These are phyloP conservation scores for Hypomesus transpacificus DNA, from an alignment of 2,113 vertebrate genomes.

Conservation along the genomic window DNA sequence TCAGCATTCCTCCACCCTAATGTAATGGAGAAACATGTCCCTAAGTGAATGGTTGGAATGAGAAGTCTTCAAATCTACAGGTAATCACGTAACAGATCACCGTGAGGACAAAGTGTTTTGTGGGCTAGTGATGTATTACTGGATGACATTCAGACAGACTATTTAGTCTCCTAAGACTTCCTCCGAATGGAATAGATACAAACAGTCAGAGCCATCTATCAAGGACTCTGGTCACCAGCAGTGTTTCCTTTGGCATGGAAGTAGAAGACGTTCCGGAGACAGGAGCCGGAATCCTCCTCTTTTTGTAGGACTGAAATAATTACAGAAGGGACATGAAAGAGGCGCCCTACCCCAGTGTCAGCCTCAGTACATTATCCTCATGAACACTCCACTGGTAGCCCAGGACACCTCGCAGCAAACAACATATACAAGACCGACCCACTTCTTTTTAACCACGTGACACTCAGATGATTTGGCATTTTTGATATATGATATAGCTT, in stretches of 20 bases:
- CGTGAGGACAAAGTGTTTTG: background rate
- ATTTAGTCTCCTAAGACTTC: conserved; percentile 18
- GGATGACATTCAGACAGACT: background rate
- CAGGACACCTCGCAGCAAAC: background rate
- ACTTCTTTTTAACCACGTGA: background rate
- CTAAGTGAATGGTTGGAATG: background rate
- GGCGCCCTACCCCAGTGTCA: conserved; percentile 33
- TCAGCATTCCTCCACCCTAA: conserved; percentile 16
- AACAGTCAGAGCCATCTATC: background rate
- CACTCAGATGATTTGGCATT: background rate
- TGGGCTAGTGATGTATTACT: background rate
- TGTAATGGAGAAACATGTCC: background rate
- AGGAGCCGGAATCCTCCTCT: conserved; percentile 36
- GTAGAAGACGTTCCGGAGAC: conserved; percentile 37
- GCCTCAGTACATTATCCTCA: conserved; percentile 18
- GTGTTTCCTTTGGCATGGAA: conserved; percentile 37
- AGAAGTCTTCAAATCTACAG: too few relatives aligned
- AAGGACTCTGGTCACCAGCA: conserved; percentile 3
- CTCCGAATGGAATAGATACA: conserved; percentile 4
- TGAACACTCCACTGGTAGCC: conserved; percentile 26
- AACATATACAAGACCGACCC: background rate
- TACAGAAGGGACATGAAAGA: conserved; percentile 53
- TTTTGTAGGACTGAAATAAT: conserved; percentile 47
- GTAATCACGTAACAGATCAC: background rate
- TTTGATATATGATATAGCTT: too few relatives aligned